These are phyloP conservation scores for Pomacea canaliculata DNA, from an alignment of 2,888 invertebrate genomes.

Conservation along the genomic window DNA sequence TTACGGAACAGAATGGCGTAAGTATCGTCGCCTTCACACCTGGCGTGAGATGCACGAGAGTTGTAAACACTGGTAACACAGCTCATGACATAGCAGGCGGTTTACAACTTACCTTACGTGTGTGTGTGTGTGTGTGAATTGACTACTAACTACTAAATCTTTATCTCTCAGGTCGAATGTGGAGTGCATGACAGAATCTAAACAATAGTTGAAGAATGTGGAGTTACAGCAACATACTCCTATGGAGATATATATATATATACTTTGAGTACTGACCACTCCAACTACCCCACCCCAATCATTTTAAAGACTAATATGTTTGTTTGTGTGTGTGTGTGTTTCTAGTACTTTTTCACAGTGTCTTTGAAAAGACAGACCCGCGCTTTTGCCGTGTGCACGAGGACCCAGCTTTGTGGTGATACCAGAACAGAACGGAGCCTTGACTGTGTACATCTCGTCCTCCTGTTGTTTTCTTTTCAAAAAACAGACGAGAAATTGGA, in stretches of 20 bases:
- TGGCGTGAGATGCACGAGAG: no score
- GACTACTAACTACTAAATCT: no score
- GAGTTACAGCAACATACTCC: no score
- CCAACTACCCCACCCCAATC: no score
- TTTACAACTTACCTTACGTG: background rate
- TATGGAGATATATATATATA: no score
- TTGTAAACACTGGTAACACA: background rate
- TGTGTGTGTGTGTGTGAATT: background rate
- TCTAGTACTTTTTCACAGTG: constrained; percentile 11
- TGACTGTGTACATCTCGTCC: no score
- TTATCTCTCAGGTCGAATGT: no score
- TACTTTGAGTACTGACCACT: no score
- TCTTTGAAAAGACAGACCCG: constrained; percentile 2
- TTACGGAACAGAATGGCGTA: constrained; percentile 29
- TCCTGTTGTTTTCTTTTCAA: no score
- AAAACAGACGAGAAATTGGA: no score
- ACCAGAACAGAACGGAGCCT: background rate
- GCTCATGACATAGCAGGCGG: background rate
- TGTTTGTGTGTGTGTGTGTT: background rate
- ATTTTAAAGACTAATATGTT: background rate
- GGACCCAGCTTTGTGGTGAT: constrained; percentile 2
- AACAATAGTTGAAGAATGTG: no score
- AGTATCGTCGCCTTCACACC: background rate
- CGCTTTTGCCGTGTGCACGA: background rate
- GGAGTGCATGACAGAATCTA: no score